Percentiles rank a stretch among this genome's conserved stretches.
These are phyloP conservation scores for Orussus abietinus DNA, from an alignment of 1,140 invertebrate genomes.

Conservation along the genomic window DNA sequence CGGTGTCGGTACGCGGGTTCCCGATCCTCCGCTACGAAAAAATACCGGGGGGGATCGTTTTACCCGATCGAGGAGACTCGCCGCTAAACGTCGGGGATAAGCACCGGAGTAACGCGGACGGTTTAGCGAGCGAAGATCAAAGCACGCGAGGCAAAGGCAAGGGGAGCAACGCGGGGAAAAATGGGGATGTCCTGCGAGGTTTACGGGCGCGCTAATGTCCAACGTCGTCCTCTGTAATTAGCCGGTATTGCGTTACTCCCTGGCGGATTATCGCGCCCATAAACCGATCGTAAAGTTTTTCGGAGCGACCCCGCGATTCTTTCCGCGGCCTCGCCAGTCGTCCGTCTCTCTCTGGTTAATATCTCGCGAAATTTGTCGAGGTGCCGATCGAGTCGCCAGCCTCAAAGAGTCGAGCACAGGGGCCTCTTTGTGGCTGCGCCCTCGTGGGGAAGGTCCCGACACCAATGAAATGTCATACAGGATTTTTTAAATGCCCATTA, in stretches of 20 bases:
- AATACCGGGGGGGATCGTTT: conserved; percentile 28
- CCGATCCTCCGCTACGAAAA: no score
- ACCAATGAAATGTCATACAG: no score
- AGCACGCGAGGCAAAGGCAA: conserved; percentile 30
- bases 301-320: conserved; percentile 8
- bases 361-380: no score
- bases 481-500: no score
- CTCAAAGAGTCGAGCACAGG: no score
- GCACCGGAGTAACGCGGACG: conserved; percentile 49
- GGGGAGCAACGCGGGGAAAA: conserved; percentile 28
- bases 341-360: no score
- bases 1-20: no score
- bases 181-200: conserved; percentile 39
- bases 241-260: conserved; percentile 45
- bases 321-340: conserved; percentile 4
- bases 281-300: conserved; percentile 42
- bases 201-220: conserved; percentile 36
- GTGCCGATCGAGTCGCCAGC: no score
- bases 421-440: no score
- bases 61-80: conserved; percentile 30
- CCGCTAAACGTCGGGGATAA: conserved; percentile 20
- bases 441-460: no score
- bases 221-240: conserved; percentile 47
- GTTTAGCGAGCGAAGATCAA: conserved; percentile 48
- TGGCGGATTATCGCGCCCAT: conserved; percentile 41